Conservation (phyloP, 2,113 vertebrate species). For the Sapajus apella region DNA sequence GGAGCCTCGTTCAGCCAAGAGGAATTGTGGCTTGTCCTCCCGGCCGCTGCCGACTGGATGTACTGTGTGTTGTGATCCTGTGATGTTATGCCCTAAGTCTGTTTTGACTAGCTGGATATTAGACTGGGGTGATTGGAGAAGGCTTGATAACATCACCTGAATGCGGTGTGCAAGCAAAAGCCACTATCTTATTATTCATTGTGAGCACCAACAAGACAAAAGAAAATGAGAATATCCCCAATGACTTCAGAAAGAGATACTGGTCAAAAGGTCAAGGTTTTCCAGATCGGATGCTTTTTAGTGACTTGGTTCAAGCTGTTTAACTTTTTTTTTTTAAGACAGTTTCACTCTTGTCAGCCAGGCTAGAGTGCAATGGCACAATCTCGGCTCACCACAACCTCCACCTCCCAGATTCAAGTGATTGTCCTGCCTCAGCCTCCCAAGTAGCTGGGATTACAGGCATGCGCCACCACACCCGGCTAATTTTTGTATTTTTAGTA, state of each 20-base stretch:
- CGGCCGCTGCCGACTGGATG: background rate
- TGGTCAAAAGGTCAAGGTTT: background rate
- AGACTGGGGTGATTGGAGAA: background rate
- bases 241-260: background rate
- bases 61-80: fast-evolving
- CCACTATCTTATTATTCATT: background rate
- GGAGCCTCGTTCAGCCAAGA: background rate
- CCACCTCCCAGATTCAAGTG: too few species aligned
- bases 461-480: too few species aligned
- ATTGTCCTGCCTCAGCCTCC: too few species aligned
- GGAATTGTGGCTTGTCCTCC: fast-evolving
- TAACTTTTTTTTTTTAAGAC: background rate
- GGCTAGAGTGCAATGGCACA: too few species aligned
- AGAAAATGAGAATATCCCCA: background rate
- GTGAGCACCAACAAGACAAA: background rate
- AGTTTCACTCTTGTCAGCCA: too few species aligned
- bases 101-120: background rate
- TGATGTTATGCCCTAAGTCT: background rate
- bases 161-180: background rate
- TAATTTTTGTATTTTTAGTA: too few species aligned
- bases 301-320: background rate
- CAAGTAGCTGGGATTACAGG: too few species aligned
- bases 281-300: background rate
- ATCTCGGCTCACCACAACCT: too few species aligned
- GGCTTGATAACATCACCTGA: background rate